Conservation (phyloP, 1,140 invertebrate genomes). For the Caenorhabditis remanei region DNA sequence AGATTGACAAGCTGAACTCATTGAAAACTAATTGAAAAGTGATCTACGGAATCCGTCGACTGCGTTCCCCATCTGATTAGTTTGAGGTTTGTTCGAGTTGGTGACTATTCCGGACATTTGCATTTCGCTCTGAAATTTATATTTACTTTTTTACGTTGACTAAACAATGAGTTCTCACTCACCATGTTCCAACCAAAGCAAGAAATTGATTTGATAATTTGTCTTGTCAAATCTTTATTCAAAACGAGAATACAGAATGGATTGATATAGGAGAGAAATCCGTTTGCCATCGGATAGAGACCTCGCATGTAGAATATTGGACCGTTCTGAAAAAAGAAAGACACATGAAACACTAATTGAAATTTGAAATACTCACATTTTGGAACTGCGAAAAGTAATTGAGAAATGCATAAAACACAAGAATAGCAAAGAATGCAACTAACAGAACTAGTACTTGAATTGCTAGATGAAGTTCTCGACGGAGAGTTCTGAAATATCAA, state of each 20-base stretch:
- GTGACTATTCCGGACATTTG: neutral
- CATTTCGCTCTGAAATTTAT: constrained; percentile 13
- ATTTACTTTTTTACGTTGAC: neutral
- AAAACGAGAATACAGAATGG: constrained; percentile 12
- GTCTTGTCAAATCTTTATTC: neutral
- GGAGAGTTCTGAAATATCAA: neutral
- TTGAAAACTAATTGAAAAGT: neutral
- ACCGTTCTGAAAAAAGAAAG: neutral
- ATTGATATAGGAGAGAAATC: constrained; percentile 28
- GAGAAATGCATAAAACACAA: constrained; percentile 16
- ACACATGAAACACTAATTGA: neutral
- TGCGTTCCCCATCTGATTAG: neutral
- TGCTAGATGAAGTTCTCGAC: constrained; percentile 21
- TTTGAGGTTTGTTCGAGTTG: neutral
- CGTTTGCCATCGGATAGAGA: constrained; percentile 26
- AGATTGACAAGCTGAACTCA: too few species aligned
- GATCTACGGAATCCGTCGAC: neutral
- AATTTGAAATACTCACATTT: neutral
- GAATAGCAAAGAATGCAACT: neutral
- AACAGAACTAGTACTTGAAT: constrained; percentile 12
- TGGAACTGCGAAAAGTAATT: constrained; percentile 12
- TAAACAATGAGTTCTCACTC: too few species aligned
- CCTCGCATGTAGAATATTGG: constrained; percentile 44
- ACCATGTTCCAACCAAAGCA: neutral
- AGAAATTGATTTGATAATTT: neutral